Evolutionary conservation across 2,888 invertebrate species (phyloP).

Genomic region (Machimus rusticus): DNA sequence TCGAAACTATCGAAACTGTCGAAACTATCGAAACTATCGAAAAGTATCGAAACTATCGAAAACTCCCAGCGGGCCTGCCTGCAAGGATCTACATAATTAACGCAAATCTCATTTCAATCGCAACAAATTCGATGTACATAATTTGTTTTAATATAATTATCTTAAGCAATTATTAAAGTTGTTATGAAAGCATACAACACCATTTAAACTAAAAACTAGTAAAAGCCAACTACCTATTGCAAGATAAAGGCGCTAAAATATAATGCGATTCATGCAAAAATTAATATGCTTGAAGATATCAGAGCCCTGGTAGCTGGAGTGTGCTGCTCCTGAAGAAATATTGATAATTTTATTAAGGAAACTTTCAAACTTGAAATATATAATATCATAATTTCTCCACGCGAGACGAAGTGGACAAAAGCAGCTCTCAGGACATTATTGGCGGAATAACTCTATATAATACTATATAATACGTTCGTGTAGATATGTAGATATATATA

Average conservation of each 20-base stretch:
- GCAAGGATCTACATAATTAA: no score
- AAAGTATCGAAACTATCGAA: no score
- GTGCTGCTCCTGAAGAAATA: neutral
- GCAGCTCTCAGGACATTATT: constrained; percentile 8
- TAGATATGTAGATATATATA: neutral
- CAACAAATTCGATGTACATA: no score
- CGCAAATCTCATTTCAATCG: no score
- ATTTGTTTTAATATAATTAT: no score
- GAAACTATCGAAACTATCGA: no score
- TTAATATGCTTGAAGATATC: neutral
- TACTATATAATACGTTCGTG: neutral
- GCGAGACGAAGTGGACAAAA: neutral
- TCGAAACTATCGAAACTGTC: no score
- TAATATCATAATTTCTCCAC: constrained; percentile 11
- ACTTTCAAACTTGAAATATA: constrained; percentile 6
- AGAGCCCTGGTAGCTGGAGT: neutral
- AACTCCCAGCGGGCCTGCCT: no score
- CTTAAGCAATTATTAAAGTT: neutral
- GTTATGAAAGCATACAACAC: neutral
- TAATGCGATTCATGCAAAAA: neutral
- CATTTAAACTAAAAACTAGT: neutral
- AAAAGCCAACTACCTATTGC: neutral
- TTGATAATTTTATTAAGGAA: constrained; percentile 30
- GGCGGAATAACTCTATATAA: neutral
- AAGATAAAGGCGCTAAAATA: neutral